Evolutionary conservation across 2,888 invertebrate species (phyloP), one percentile per base, ranked within the genome.

Genomic region (Ormyrus labotus): DNA sequence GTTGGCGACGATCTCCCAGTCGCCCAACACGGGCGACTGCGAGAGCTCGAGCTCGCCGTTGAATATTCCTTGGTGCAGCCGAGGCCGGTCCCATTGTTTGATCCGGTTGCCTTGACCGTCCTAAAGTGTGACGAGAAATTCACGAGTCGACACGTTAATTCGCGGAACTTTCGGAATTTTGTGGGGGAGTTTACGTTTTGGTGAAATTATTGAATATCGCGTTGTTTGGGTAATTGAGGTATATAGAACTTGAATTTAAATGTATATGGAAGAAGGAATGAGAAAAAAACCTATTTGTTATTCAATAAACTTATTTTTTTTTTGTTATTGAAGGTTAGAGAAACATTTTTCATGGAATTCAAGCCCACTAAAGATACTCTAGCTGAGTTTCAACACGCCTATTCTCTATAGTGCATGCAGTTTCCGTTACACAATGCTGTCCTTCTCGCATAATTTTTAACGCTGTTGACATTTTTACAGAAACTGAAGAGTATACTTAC

Each of bases 11-110:
- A 98, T 95, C 78, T 94, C 95, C 98, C 98, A 98, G 88, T 95
- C 93, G 48, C 98, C 98, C 45, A 97, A 92, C 19, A 96, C 96
- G 0, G 98, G 97, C 83, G 95, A 95, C 72, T 95, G 94, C 48
- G 97, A 96, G 5, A 98, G 91, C 81, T 94, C 93, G 45, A 98
- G 90, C 85, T 96, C 95, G 2, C 94, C 94, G 1, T 94, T 93
- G 86, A 96, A 95, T 0, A 97, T 94, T 10, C 97, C 97, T 81
- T 94, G 93, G 10, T 93, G 94, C 57, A 96, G 91, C 67, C 93
- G 91, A 0, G 94, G 93, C 34, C 94, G 92, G 7, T 91, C 93
- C 95, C 96, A 96, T 91, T 97, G 95, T 87, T 96, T 96, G 60
- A 98, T 95, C 78, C 95, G 93, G 86, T 98, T 96, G 0, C 95